phyloP scores from a whole-genome alignment of 2,113 vertebrate genomes.

The Strix aluco region DNA sequence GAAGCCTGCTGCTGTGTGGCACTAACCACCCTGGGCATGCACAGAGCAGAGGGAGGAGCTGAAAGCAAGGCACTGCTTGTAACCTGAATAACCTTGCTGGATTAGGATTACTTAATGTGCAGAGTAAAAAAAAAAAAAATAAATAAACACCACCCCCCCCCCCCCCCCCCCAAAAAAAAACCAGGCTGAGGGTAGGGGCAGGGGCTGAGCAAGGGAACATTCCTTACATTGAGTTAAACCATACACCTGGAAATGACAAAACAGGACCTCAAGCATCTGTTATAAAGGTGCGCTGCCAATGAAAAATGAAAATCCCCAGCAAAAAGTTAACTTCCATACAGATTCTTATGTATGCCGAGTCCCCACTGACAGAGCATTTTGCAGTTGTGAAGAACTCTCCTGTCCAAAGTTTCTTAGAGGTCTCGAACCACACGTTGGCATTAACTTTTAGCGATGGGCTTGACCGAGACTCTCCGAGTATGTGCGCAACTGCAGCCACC shows the following conservation, averaged over 20 bases:
- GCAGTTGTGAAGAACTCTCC: not conserved
- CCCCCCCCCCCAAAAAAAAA: not conserved
- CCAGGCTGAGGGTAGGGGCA: not conserved
- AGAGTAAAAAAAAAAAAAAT: not conserved
- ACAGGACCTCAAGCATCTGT: not conserved
- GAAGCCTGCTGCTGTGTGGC: not conserved
- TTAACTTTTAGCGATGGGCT: not conserved
- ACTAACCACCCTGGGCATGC: too few relatives aligned
- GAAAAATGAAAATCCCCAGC: not conserved
- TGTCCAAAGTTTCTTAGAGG: not conserved
- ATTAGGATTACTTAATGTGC: not conserved
- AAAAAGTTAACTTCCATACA: not conserved
- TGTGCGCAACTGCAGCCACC: not conserved
- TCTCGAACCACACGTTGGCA: rapidly evolving
- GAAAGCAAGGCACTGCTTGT: not conserved
- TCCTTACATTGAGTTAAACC: not conserved
- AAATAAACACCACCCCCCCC: not conserved
- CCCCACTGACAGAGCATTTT: not conserved
- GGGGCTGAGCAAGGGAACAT: not conserved
- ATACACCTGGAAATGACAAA: not conserved
- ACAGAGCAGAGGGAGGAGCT: not conserved
- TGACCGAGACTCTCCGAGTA: rapidly evolving
- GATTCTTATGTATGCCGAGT: not conserved
- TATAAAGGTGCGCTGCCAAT: not conserved
- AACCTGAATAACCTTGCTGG: not conserved